Conservation (phyloP, 2,113 vertebrate species). For the Malaclemys terrapin region DNA sequence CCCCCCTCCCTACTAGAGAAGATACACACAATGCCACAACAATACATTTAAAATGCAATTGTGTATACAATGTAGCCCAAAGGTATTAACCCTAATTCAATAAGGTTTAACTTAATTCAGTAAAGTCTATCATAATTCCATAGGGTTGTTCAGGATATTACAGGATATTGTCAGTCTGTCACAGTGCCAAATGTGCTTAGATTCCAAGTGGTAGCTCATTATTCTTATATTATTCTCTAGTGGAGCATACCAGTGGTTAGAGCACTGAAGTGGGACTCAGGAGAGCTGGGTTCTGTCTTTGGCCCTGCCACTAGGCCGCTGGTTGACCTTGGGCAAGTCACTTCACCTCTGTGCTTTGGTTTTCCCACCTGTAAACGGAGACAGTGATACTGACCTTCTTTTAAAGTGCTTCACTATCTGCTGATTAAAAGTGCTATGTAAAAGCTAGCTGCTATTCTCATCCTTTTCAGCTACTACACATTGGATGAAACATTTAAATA, state of each 20-base stretch:
- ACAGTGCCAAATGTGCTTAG: background rate
- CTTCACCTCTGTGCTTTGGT: constrained; percentile 2
- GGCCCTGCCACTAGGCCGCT: background rate
- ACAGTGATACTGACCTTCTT: background rate
- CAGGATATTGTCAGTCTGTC: background rate
- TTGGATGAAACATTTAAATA: background rate
- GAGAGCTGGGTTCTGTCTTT: background rate
- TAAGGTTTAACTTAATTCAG: background rate
- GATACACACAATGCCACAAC: background rate
- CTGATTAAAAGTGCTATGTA: background rate
- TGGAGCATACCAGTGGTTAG: background rate
- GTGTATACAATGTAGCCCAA: background rate
- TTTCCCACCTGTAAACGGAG: background rate
- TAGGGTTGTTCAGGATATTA: background rate
- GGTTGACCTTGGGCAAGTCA: background rate
- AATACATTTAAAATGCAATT: background rate
- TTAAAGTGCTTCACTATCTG: background rate
- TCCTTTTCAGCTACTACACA: background rate
- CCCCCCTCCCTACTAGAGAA: background rate
- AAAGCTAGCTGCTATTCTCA: background rate
- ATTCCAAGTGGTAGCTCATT: background rate
- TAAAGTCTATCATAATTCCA: background rate
- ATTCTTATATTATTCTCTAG: constrained; percentile 28
- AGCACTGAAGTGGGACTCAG: background rate
- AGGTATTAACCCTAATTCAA: background rate